These are phyloP conservation scores for Cryptoblepharus egeriae DNA, from an alignment of 2,797 vertebrate species.

Conservation along the genomic window DNA sequence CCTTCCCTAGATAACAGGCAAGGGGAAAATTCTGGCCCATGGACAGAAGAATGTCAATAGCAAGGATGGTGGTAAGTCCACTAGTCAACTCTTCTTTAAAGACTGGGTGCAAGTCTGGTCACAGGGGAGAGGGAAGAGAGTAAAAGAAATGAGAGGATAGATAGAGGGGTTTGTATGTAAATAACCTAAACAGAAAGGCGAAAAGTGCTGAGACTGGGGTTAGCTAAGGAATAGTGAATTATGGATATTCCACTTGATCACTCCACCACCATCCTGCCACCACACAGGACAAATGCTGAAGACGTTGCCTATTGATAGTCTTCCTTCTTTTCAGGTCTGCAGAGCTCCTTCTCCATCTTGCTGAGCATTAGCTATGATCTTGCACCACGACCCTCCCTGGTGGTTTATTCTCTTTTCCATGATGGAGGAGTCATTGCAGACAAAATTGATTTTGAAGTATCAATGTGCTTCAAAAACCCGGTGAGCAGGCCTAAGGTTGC, in stretches of 20 bases:
- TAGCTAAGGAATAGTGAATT: background rate
- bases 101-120: background rate
- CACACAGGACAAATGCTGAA: too few species aligned
- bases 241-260: background rate
- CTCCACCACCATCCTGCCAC: too few species aligned
- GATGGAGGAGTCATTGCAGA: slow-evolving; percentile 43
- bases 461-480: slow-evolving; percentile 57
- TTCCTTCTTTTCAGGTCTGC: slow-evolving; percentile 15
- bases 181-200: background rate
- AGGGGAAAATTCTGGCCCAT: background rate
- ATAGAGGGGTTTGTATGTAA: background rate
- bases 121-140: background rate
- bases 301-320: too few species aligned
- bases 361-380: slow-evolving; percentile 47
- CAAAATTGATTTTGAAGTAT: slow-evolving; percentile 50
- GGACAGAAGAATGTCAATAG: background rate
- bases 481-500: slow-evolving; percentile 22
- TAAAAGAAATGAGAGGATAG: background rate
- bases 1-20: slow-evolving; percentile 6
- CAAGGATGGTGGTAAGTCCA: background rate
- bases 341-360: slow-evolving; percentile 36
- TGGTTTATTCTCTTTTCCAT: slow-evolving; percentile 42
- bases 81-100: background rate
- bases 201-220: background rate
- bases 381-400: slow-evolving; percentile 25